Evolutionary conservation across 2,888 invertebrate species (phyloP).

Genomic region (Galerucella calmariensis): DNA sequence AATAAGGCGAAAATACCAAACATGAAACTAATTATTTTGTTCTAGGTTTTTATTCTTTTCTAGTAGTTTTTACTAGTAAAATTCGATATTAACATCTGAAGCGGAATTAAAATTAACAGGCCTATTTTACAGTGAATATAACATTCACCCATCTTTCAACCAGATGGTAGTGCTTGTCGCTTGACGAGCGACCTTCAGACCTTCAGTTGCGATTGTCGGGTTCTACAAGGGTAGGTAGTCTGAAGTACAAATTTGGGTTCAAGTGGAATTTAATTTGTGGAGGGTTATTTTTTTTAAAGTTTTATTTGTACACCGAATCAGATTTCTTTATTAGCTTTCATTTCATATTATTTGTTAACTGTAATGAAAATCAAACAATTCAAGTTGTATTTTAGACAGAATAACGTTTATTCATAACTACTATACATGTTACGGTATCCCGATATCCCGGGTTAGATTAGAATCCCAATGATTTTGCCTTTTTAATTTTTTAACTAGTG

Average conservation of each 20-base stretch:
- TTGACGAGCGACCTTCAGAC: constrained; percentile 7
- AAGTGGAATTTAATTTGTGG: constrained; percentile 10
- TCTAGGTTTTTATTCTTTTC: too few relatives aligned
- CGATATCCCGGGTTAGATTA: too few relatives aligned
- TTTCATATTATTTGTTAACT: not conserved
- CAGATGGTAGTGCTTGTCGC: not conserved
- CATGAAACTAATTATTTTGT: too few relatives aligned
- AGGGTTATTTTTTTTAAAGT: constrained; percentile 1
- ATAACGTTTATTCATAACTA: too few relatives aligned
- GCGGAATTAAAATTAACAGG: not conserved
- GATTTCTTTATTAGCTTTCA: not conserved
- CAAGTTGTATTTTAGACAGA: not conserved
- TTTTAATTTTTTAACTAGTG: too few relatives aligned
- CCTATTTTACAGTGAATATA: not conserved
- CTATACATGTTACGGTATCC: too few relatives aligned
- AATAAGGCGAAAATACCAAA: too few relatives aligned
- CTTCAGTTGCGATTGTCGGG: constrained; percentile 7
- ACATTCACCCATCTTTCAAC: constrained; percentile 20
- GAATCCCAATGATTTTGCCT: too few relatives aligned
- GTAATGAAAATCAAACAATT: not conserved
- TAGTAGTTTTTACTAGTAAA: too few relatives aligned
- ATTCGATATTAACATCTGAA: not conserved
- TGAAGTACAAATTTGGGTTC: constrained; percentile 17
- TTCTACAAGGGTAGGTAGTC: constrained; percentile 17
- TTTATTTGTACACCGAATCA: not conserved